Evolutionary conservation across 1,140 invertebrate species (phyloP).

Genomic region (Campoletis sonorensis): DNA sequence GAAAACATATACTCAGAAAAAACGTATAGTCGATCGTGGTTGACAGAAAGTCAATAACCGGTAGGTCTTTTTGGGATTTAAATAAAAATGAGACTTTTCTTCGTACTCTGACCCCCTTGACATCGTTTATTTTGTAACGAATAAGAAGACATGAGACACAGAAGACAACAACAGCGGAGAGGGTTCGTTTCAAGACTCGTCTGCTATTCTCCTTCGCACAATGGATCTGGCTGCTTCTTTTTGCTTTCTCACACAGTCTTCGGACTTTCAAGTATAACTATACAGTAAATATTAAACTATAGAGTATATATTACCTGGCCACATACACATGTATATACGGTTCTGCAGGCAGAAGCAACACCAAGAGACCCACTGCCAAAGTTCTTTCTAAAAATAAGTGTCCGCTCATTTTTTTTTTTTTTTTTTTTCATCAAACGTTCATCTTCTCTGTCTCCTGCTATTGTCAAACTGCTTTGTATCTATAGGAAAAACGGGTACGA

Average conservation of each 20-base stretch:
- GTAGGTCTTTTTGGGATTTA: conserved; percentile 26
- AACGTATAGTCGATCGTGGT: conserved; percentile 23
- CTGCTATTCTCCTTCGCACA: conserved; percentile 49
- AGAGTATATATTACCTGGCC: background rate
- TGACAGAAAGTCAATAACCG: conserved; percentile 38
- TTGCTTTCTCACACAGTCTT: conserved; percentile 9
- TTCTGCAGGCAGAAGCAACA: too few relatives aligned
- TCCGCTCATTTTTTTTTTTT: background rate
- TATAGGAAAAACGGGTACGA: conserved; percentile 1
- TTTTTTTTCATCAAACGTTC: background rate
- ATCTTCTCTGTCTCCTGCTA: background rate
- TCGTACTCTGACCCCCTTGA: conserved; percentile 23
- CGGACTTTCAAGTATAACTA: conserved; percentile 21
- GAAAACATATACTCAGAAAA: background rate
- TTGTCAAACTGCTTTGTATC: background rate
- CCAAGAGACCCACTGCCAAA: background rate
- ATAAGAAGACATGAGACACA: background rate
- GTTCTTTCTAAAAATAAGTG: conserved; percentile 22
- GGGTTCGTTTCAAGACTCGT: conserved; percentile 29
- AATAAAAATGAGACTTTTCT: conserved; percentile 38
- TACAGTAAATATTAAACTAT: background rate
- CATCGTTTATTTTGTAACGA: conserved; percentile 41
- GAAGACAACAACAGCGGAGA: background rate
- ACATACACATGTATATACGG: background rate
- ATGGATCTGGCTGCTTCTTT: conserved; percentile 28